phyloP scores from a whole-genome alignment of 2,888 invertebrate genomes.

The Apodemia mormo region DNA sequence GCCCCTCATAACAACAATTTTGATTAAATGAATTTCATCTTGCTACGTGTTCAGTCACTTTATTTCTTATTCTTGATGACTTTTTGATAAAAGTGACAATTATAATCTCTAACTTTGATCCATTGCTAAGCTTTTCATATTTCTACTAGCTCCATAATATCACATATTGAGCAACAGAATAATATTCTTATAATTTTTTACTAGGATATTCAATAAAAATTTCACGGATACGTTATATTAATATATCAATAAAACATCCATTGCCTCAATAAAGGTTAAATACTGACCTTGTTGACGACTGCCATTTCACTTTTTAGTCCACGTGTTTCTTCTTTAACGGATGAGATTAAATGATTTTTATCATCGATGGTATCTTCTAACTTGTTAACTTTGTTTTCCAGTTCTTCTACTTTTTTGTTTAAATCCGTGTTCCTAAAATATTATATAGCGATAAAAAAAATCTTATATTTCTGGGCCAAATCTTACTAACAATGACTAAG shows the following conservation, averaged over 20 bases:
- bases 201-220: too few relatives aligned
- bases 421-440: slow-evolving; percentile 42
- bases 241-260: not conserved
- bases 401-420: slow-evolving; percentile 66
- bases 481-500: too few relatives aligned
- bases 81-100: not conserved
- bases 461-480: too few relatives aligned
- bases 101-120: not conserved
- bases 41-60: too few relatives aligned
- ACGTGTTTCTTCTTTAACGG: slow-evolving; percentile 86
- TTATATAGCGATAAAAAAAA: not conserved
- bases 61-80: too few relatives aligned
- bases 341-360: slow-evolving; percentile 86
- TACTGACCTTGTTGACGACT: slow-evolving; percentile 86
- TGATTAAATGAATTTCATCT: too few relatives aligned
- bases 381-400: slow-evolving; percentile 81
- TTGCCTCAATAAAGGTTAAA: not conserved
- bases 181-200: too few relatives aligned
- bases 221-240: not conserved
- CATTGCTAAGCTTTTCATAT: too few relatives aligned
- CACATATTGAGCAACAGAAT: too few relatives aligned
- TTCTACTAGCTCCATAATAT: too few relatives aligned
- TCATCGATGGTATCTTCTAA: slow-evolving; percentile 85
- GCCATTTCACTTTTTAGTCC: slow-evolving; percentile 89
- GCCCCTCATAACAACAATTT: not conserved